Conservation (phyloP, 2,113 vertebrate species). For the Dryoscopus gambensis region DNA sequence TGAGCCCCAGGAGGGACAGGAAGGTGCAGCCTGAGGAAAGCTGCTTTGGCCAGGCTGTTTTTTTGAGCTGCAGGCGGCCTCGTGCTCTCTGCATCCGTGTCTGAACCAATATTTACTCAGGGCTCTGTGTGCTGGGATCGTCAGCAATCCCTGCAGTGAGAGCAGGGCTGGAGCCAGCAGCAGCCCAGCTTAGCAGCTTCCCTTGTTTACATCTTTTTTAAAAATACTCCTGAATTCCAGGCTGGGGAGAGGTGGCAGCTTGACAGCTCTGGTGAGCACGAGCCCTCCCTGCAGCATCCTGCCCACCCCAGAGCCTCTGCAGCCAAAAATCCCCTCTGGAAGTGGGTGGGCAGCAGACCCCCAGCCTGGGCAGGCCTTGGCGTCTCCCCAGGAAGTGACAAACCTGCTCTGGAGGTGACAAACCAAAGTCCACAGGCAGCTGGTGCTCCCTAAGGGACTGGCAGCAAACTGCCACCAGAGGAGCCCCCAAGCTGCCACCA, state of each 20-base stretch:
- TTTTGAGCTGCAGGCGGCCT: neutral
- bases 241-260: neutral
- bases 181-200: neutral
- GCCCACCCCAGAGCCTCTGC: neutral
- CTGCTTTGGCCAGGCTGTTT: neutral
- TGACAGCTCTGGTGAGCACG: neutral
- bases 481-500: neutral
- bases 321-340: neutral
- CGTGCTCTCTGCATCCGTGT: neutral
- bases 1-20: neutral
- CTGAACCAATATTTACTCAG: constrained; percentile 31
- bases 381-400: neutral
- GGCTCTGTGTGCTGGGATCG: neutral
- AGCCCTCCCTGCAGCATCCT: neutral
- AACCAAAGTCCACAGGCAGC: neutral
- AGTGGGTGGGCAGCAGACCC: neutral
- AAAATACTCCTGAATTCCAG: neutral
- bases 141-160: neutral
- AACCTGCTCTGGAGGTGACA: neutral
- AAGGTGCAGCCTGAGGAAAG: neutral
- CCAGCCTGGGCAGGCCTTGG: no score
- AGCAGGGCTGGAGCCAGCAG: neutral
- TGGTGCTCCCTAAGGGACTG: neutral
- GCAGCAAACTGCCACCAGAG: neutral
- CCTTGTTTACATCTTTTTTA: neutral